phyloP scores from a whole-genome alignment of 1,140 invertebrate species.

The Colletes latitarsis region DNA sequence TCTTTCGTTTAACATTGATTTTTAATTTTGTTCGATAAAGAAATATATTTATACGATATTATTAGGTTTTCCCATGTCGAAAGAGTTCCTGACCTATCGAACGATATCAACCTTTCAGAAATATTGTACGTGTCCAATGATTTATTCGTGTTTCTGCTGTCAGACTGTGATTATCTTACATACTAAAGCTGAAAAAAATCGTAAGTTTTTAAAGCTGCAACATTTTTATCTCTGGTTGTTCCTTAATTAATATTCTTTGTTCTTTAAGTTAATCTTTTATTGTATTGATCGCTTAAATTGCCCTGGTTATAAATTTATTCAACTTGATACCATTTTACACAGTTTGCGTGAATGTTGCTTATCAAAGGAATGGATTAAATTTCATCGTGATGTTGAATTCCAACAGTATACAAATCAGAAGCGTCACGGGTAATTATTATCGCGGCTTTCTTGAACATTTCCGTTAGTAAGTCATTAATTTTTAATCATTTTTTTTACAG shows the following conservation, averaged over 20 bases:
- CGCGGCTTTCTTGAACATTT: background rate
- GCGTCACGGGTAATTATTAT: conserved; percentile 61
- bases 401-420: conserved; percentile 54
- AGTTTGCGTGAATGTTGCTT: conserved; percentile 74
- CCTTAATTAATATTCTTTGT: conserved; percentile 36
- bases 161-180: conserved; percentile 67
- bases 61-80: conserved; percentile 23
- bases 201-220: conserved; percentile 57
- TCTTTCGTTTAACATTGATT: background rate
- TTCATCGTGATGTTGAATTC: conserved; percentile 67
- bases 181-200: conserved; percentile 50
- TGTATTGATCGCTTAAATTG: too few relatives aligned
- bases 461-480: background rate
- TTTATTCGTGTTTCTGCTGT: conserved; percentile 66
- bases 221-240: conserved; percentile 30
- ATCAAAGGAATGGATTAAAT: conserved; percentile 65
- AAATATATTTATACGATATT: background rate
- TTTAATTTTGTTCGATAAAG: background rate
- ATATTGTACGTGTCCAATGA: conserved; percentile 56
- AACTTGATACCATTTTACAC: background rate
- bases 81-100: conserved; percentile 55
- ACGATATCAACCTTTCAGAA: conserved; percentile 51
- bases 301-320: background rate
- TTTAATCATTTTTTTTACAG: conserved; percentile 45
- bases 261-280: background rate